Conservation (phyloP, 2,888 invertebrate species). For the Drosophila nigricruria region DNA sequence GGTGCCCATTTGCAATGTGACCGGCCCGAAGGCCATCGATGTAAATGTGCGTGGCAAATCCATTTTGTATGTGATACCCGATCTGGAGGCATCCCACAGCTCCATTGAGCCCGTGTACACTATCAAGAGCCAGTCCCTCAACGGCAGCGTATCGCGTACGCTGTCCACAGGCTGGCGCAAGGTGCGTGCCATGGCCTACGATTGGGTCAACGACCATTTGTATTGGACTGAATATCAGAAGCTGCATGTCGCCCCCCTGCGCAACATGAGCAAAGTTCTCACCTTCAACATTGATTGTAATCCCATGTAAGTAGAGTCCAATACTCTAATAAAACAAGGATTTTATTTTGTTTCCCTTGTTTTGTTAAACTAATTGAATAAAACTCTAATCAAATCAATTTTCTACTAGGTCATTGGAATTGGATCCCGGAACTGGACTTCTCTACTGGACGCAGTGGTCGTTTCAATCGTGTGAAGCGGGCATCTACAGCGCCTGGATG, state of each 20-base stretch:
- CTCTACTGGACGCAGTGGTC: slow-evolving; percentile 93
- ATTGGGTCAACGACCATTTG: slow-evolving; percentile 93
- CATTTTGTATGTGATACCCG: slow-evolving; percentile 88
- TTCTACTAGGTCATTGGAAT: slow-evolving; percentile 87
- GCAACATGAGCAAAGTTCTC: slow-evolving; percentile 86
- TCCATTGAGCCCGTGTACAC: slow-evolving; percentile 85
- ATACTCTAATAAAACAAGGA: too few relatives aligned
- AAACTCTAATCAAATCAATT: not conserved
- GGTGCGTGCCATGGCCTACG: slow-evolving; percentile 90
- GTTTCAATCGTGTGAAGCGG: slow-evolving; percentile 85
- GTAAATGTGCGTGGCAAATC: slow-evolving; percentile 88
- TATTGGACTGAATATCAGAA: slow-evolving; percentile 92
- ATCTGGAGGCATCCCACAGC: slow-evolving; percentile 36
- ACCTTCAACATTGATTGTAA: slow-evolving; percentile 87
- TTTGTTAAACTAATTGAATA: not conserved
- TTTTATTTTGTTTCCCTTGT: too few relatives aligned
- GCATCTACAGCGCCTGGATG: slow-evolving; percentile 90
- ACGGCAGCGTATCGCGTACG: slow-evolving; percentile 85
- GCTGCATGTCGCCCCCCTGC: slow-evolving; percentile 89
- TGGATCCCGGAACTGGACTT: slow-evolving; percentile 89
- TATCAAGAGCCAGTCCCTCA: slow-evolving; percentile 89
- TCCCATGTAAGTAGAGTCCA: slow-evolving; percentile 86
- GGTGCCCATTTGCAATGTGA: slow-evolving; percentile 89
- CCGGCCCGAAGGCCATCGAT: slow-evolving; percentile 87
- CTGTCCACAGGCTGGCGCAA: slow-evolving; percentile 88